These are phyloP conservation scores for Epizoanthus ramosus DNA, from an alignment of 92 coral and sea anemone species.

Conservation along the genomic window DNA sequence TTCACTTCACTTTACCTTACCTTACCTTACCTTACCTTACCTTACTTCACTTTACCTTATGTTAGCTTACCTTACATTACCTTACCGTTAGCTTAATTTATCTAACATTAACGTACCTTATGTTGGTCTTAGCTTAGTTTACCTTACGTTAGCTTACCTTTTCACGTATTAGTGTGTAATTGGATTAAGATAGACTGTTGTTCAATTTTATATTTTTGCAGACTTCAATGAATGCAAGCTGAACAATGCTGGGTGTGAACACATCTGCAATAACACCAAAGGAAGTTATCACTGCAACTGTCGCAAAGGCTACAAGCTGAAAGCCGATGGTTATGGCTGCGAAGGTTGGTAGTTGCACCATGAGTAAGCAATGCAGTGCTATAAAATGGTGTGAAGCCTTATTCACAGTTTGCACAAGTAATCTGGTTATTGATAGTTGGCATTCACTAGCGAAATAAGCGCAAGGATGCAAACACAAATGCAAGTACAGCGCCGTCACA, in stretches of 20 bases:
- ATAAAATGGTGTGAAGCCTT: neutral
- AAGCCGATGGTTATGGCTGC: slow-evolving; percentile 66
- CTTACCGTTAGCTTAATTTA: too few relatives aligned
- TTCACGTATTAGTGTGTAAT: too few relatives aligned
- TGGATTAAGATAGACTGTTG: neutral
- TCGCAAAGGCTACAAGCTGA: slow-evolving; percentile 78
- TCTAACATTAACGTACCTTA: too few relatives aligned
- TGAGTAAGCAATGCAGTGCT: neutral
- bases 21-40: too few relatives aligned
- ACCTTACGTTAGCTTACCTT: neutral
- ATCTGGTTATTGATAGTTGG: neutral
- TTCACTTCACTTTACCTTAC: too few relatives aligned
- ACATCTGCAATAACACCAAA: slow-evolving; percentile 73
- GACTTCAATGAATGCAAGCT: slow-evolving; percentile 86
- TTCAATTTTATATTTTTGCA: neutral
- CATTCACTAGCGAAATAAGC: neutral
- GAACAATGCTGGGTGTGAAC: slow-evolving; percentile 93
- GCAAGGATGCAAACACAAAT: too few relatives aligned
- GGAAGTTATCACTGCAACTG: slow-evolving; percentile 90
- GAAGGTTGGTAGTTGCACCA: slow-evolving; percentile 60
- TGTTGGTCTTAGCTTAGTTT: neutral
- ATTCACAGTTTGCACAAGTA: neutral
- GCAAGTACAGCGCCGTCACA: too few relatives aligned
- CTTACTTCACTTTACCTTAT: too few relatives aligned
- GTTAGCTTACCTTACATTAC: too few relatives aligned